Conservation (phyloP, 2,113 vertebrate species). For the Kryptolebias marmoratus region DNA sequence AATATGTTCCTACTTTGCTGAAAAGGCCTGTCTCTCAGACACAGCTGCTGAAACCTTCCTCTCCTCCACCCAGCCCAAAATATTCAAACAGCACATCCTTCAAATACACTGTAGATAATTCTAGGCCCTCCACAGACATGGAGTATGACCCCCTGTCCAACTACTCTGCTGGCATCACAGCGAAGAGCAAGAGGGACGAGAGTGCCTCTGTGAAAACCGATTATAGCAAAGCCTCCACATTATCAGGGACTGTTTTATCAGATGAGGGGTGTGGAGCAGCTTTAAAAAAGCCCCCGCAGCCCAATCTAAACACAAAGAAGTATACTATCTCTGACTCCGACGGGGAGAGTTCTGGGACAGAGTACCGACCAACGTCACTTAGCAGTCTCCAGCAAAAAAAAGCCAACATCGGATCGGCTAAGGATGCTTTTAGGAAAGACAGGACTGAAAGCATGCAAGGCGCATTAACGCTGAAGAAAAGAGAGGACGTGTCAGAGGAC, state of each 20-base stretch:
- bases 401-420: constrained; percentile 27
- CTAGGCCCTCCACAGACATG: constrained; percentile 90
- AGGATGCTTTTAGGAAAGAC: constrained; percentile 18
- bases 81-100: constrained; percentile 55
- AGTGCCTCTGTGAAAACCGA: constrained; percentile 26
- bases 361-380: constrained; percentile 68
- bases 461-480: constrained; percentile 66
- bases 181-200: constrained; percentile 79
- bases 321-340: constrained; percentile 90
- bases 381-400: constrained; percentile 71
- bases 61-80: constrained; percentile 56
- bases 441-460: constrained; percentile 56
- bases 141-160: constrained; percentile 97
- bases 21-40: constrained; percentile 69
- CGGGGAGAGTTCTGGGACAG: constrained; percentile 79
- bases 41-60: constrained; percentile 23
- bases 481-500: constrained; percentile 43
- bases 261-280: constrained; percentile 80
- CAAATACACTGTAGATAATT: constrained; percentile 94
- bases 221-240: constrained; percentile 59
- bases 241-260: constrained; percentile 40
- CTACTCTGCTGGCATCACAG: constrained; percentile 87
- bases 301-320: constrained; percentile 61
- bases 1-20: constrained; percentile 89
- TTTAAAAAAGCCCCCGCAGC: constrained; percentile 76